A percentile compares a stretch with the other conserved stretches of the same genome.
These are phyloP conservation scores for Ailuropoda melanoleuca DNA, from an alignment of 2,113 vertebrate species.

Conservation along the genomic window DNA sequence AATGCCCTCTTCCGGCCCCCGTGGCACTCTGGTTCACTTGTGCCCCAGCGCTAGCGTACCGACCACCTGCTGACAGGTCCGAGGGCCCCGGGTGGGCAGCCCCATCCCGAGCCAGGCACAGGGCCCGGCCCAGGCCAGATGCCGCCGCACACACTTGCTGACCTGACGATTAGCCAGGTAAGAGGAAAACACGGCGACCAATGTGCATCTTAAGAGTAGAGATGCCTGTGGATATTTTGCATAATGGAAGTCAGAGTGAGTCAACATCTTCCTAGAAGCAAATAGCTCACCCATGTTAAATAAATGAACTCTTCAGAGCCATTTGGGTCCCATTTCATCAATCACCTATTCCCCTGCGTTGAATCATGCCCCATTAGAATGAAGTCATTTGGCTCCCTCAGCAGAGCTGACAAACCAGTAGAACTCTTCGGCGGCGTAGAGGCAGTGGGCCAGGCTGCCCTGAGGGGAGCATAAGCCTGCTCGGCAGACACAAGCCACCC, in stretches of 20 bases:
- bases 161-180: neutral
- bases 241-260: conserved; percentile 70
- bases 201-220: conserved; percentile 45
- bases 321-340: conserved; percentile 68
- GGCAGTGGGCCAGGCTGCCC: neutral
- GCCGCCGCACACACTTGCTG: neutral
- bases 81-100: neutral
- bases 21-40: neutral
- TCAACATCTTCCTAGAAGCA: conserved; percentile 74
- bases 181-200: neutral
- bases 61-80: neutral
- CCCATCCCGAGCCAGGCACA: neutral
- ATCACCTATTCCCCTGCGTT: conserved; percentile 50
- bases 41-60: neutral
- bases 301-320: conserved; percentile 75
- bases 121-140: neutral
- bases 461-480: neutral
- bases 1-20: neutral
- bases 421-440: neutral
- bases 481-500: neutral
- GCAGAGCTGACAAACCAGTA: conserved; percentile 46
- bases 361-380: conserved; percentile 68
- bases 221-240: conserved; percentile 63
- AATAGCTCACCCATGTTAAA: conserved; percentile 71
- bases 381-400: conserved; percentile 65